Evolutionary conservation across 2,888 invertebrate species (phyloP).

Genomic region (Melinopterus prodromus): DNA sequence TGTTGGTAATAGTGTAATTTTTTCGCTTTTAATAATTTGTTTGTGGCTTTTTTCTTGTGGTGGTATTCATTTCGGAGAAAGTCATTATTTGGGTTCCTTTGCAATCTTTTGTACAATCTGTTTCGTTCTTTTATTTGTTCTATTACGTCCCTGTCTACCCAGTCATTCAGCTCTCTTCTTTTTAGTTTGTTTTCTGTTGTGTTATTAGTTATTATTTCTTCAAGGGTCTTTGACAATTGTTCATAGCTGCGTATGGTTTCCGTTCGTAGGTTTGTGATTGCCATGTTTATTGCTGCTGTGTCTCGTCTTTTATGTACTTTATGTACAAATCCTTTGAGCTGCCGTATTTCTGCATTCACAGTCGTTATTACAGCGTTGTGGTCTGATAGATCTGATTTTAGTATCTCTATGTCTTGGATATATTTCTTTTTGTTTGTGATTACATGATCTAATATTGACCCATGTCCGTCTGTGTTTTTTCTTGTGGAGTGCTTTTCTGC

Average conservation of each 20-base stretch:
- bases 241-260: neutral
- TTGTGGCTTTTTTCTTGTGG: neutral
- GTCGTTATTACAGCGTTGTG: neutral
- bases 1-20: neutral
- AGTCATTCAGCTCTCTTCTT: constrained; percentile 4
- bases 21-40: neutral
- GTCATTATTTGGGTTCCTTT: neutral
- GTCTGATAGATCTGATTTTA: neutral
- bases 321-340: neutral
- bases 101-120: neutral
- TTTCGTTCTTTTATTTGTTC: neutral
- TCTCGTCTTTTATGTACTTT: neutral
- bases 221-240: neutral
- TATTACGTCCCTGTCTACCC: neutral
- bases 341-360: neutral
- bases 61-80: neutral
- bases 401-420: neutral
- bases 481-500: neutral
- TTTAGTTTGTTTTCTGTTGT: neutral
- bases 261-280: neutral
- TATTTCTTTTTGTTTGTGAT: neutral
- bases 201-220: neutral
- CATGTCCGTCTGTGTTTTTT: neutral
- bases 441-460: neutral
- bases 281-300: neutral